Base-by-base conservation (phyloP, 92 coral and sea anemone species). In the Bergia puertoricense region DNA sequence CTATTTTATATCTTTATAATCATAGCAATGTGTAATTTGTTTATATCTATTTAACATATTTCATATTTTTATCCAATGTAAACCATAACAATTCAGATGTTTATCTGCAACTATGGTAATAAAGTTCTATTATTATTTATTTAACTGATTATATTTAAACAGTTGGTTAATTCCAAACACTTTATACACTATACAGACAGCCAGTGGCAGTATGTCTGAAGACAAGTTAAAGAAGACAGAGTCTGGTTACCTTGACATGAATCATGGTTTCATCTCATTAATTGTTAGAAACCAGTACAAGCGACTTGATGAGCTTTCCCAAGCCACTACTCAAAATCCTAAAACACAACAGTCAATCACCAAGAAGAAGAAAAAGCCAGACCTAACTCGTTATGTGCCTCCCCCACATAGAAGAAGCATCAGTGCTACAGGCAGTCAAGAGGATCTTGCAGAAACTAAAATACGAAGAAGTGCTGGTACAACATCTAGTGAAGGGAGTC, bases 311-410 rank as follows among this genome's bases (percentile, higher is more conserved):
- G 80, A 76, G 48, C 0, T 39, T 13, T 74, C 78, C 20, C 78
- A 39, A 39, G 48, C 36, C n/a, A 36, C 41, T 6, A 11, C 0
- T 36, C 40, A 50, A n/a, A 79, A 30, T 37, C 7, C 40, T 23
- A 46, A 20, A 79, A 16, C 62, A 30, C 82, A 48, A 50, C 59
- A 78, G 51, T 22, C 43, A 37, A 37, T 73, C 18, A 23, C 22
- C 7, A 72, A 48, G 79, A 84, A 69, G 77, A 84, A 84, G 62
- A 84, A 84, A 39, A 84, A 84, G 59, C 79, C 87, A n/a, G 87
- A 84, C 37, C 38, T 84, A 45, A 68, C 79, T 71, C 87, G 87
- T 0, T 84, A 84, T 46, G 79, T 84, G 20, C 87, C 87, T 14
- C 87, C 87, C 14, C 87, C 87, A 0, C 79, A 67, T 10, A 84